Percentiles rank a stretch among this genome's conserved stretches.
These are phyloP conservation scores for Ormyrus thymus DNA, from an alignment of 2,888 invertebrate genomes.

Conservation along the genomic window DNA sequence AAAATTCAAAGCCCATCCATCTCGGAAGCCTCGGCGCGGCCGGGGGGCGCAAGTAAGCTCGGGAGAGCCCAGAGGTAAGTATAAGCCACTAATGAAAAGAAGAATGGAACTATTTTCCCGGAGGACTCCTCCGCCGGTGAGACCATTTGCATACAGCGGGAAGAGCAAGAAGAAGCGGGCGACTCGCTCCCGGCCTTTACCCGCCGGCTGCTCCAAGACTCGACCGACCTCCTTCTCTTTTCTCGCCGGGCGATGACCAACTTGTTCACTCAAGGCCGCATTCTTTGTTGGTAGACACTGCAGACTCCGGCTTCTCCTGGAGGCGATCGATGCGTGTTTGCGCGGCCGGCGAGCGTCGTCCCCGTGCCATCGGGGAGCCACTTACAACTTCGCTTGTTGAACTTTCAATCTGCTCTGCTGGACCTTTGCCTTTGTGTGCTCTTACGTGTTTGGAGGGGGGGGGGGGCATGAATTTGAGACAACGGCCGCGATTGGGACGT, in stretches of 20 bases:
- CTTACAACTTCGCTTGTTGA: slow-evolving; percentile 53
- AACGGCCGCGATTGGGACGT: too few species aligned
- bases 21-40: too few species aligned
- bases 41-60: neutral
- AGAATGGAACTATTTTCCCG: slow-evolving; percentile 27
- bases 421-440: too few species aligned
- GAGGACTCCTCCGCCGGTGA: neutral
- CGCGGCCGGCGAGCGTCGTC: slow-evolving; percentile 3
- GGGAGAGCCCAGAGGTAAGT: neutral
- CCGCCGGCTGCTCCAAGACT: neutral
- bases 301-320: neutral
- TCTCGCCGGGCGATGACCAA: neutral
- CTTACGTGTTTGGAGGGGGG: too few species aligned
- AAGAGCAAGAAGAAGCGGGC: neutral
- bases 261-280: neutral
- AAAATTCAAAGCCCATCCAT: too few species aligned
- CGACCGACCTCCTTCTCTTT: neutral
- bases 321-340: slow-evolving; percentile 42
- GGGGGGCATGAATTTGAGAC: too few species aligned
- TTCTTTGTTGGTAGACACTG: neutral
- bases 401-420: slow-evolving; percentile 47
- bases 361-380: slow-evolving; percentile 20
- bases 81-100: slow-evolving; percentile 29
- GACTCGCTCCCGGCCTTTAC: neutral
- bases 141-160: slow-evolving; percentile 32